Base-by-base conservation (phyloP, 2,888 invertebrate species). In the Elysia crispata region DNA sequence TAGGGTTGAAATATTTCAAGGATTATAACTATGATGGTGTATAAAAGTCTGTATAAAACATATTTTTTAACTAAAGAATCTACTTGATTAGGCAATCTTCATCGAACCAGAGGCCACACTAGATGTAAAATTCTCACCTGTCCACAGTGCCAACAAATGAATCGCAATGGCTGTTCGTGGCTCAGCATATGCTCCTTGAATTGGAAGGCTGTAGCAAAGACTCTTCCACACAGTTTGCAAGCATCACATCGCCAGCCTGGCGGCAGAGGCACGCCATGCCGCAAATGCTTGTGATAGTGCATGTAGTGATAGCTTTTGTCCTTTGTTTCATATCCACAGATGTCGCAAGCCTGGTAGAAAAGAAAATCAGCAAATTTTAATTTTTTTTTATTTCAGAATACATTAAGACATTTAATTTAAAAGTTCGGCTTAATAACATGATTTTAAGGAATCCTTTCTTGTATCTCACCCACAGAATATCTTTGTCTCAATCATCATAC, bases 251-350 rank as follows among this genome's bases (percentile, higher is more conserved):
- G 84, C 87, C 88, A 88, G 31, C 88, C 89, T 76, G 87, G 83
- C 8, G 90, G 90, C 20, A 90, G 81, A 0, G 89, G 86, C 23
- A 88, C 83, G 1, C 87, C 87, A 79, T 90, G 90, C 67, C 86
- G 82, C 82, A 90, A 89, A 77, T 90, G 89, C 76, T 87, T 87
- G 82, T 90, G 90, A 82, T 86, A 87, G 81, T 89, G 89, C 69
- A 90, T 86, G 79, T 89, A 89, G 78, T 88, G 86, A 54, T 85
- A 86, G 50, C 85, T 87, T 5, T 82, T 79, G 25, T 89, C 87
- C 73, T 88, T 88, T 8, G 87, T 86, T 49, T 83, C 84, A 80
- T 88, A 90, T 33, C 89, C 89, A 85, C 90, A 90, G n/a, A 88
- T 84, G 74, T 88, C 87, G 82, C 90, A 90, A 15, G 84, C 84